Base-by-base conservation (phyloP, 2,888 invertebrate genomes). In the Melipona beecheii region DNA sequence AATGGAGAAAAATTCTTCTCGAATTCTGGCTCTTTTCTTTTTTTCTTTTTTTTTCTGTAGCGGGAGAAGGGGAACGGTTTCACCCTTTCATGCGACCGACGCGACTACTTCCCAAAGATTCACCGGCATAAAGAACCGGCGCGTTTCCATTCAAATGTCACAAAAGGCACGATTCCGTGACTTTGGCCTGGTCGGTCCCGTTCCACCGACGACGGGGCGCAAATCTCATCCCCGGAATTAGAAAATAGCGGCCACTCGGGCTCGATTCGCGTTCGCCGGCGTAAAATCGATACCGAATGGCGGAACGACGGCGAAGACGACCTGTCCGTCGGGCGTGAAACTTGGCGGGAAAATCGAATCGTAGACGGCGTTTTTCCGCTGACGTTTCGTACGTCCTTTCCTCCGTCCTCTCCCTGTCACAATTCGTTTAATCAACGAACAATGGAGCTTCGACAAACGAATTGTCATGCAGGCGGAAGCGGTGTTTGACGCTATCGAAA, bases 401-500 rank as follows among this genome's bases (percentile, higher is more conserved):
- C 50, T 36, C 11, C 21, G 9, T 15, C 19, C 31, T n/a, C 43
- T 43, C 43, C 60, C 73, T 62, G 58, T 75, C 68, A 75, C 86
- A 75, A 85, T 72, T 77, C 85, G 81, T 85, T 86, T 86, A 77
- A 82, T 85, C 86, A 84, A 76, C 36, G 74, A 36, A 81, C 77
- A 81, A 81, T 84, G 66, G 65, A 19, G 58, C 49, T 60, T 69
- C 49, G 74, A 74, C 43, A 62, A 86, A 79, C 78, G 83, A 86
- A 83, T 78, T 83, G 82, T 78, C 86, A 75, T 79, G 72, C 74
- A 69, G 69, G 4, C 68, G 31, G 60, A 75, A 71, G 49, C 80
- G 9, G 54, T 54, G 80, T 81, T 86, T 81, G 86, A 84, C 80
- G 86, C 66, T 86, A 84, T 86, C 83, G 83, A 83, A 80, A 81